phyloP scores from a whole-genome alignment of 2,888 invertebrate genomes.

The Steinernema scapterisci region DNA sequence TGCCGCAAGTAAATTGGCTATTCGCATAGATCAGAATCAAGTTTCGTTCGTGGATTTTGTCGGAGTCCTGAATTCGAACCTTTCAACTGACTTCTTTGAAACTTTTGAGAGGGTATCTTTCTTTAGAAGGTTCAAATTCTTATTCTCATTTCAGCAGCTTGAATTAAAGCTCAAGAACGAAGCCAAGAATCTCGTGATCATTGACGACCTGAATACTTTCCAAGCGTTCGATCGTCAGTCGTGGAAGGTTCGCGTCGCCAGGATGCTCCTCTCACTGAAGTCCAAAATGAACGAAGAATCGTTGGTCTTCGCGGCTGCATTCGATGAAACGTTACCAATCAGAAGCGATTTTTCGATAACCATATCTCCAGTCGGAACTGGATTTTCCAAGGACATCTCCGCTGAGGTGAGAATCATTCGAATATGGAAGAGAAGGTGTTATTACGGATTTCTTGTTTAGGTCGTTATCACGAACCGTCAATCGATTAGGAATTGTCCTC shows the following conservation, averaged over 20 bases:
- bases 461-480: constrained; percentile 29
- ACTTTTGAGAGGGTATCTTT: too few relatives aligned
- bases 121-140: too few relatives aligned
- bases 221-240: neutral
- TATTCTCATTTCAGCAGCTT: neutral
- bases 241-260: neutral
- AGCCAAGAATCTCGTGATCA: constrained; percentile 9
- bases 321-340: constrained; percentile 2
- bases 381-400: constrained; percentile 50
- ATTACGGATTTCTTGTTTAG: constrained; percentile 25
- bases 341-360: constrained; percentile 37
- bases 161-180: constrained; percentile 4
- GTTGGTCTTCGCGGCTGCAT: neutral
- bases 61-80: neutral
- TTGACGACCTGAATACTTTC: constrained; percentile 17
- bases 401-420: constrained; percentile 47
- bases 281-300: neutral
- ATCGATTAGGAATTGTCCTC: constrained; percentile 34
- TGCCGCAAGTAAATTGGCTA: constrained; percentile 42
- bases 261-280: constrained; percentile 23
- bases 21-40: constrained; percentile 42
- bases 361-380: constrained; percentile 45
- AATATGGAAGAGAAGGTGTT: too few relatives aligned
- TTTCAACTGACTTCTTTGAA: too few relatives aligned
- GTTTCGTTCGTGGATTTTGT: constrained; percentile 39